Evolutionary conservation across 1,140 invertebrate species (phyloP).

Genomic region (Euschistus heros): DNA sequence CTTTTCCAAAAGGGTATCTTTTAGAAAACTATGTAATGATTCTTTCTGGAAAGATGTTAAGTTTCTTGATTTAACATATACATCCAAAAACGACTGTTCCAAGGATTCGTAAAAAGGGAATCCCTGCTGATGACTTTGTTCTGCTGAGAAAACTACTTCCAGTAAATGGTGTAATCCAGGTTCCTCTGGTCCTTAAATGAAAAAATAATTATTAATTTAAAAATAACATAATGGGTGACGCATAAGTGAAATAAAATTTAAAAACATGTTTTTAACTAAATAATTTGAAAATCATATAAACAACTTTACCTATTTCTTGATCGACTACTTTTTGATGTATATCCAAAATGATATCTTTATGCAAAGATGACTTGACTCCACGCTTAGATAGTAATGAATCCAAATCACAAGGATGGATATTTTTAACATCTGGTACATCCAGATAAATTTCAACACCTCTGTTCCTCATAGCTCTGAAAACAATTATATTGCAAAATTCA

Average conservation of each 20-base stretch:
- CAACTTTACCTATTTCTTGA: constrained; percentile 28
- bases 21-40: constrained; percentile 31
- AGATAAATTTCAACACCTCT: constrained; percentile 88
- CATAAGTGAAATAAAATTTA: too few species aligned
- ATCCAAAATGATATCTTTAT: constrained; percentile 37
- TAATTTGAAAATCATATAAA: background rate
- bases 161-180: constrained; percentile 48
- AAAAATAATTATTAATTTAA: background rate
- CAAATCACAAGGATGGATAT: constrained; percentile 39
- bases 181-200: constrained; percentile 40
- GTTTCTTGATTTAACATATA: constrained; percentile 54
- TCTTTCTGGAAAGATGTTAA: constrained; percentile 33
- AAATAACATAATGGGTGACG: too few species aligned
- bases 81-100: constrained; percentile 47
- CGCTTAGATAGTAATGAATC: constrained; percentile 42
- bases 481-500: background rate
- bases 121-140: constrained; percentile 51
- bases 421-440: constrained; percentile 36
- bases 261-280: too few species aligned
- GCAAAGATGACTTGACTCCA: constrained; percentile 36
- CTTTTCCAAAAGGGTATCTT: constrained; percentile 28
- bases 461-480: constrained; percentile 86
- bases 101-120: constrained; percentile 42
- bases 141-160: constrained; percentile 48
- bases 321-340: constrained; percentile 38